These are phyloP conservation scores for Bombus pascuorum DNA, from an alignment of 1,140 invertebrate genomes.

Conservation along the genomic window DNA sequence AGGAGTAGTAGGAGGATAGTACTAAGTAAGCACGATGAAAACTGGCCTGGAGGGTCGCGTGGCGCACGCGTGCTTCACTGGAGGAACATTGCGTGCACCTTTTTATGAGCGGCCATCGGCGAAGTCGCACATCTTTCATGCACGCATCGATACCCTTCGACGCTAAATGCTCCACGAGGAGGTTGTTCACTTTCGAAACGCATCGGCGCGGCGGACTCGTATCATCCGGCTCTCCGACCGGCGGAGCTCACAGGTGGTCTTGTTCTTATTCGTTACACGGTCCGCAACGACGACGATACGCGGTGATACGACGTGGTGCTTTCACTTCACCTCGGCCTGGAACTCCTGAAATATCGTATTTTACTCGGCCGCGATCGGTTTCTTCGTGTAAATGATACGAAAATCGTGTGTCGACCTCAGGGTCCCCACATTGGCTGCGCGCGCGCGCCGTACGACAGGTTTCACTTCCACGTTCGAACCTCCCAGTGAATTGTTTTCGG, in stretches of 20 bases:
- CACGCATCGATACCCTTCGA: slow-evolving; percentile 60
- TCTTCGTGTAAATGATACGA: slow-evolving; percentile 55
- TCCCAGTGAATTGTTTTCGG: background rate
- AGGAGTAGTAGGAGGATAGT: background rate
- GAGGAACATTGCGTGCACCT: slow-evolving; percentile 52
- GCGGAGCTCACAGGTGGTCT: slow-evolving; percentile 22
- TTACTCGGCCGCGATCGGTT: slow-evolving; percentile 50
- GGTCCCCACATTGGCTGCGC: background rate
- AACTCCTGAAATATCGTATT: slow-evolving; percentile 56
- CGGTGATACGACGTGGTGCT: slow-evolving; percentile 38
- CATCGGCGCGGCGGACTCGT: slow-evolving; percentile 4
- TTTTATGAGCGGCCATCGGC: slow-evolving; percentile 50
- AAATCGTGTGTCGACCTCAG: slow-evolving; percentile 36
- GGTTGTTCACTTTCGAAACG: slow-evolving; percentile 46
- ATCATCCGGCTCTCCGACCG: background rate
- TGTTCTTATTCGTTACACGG: slow-evolving; percentile 46
- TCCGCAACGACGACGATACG: background rate
- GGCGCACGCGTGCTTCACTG: slow-evolving; percentile 62
- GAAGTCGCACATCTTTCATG: slow-evolving; percentile 56
- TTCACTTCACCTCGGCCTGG: slow-evolving; percentile 43
- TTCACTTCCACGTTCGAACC: slow-evolving; percentile 13
- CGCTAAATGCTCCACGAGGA: slow-evolving; percentile 47
- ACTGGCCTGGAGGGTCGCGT: slow-evolving; percentile 60
- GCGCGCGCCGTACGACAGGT: background rate
- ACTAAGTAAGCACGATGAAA: slow-evolving; percentile 5